Conservation (phyloP, 2,888 invertebrate species). For the Apamea epomidion region DNA sequence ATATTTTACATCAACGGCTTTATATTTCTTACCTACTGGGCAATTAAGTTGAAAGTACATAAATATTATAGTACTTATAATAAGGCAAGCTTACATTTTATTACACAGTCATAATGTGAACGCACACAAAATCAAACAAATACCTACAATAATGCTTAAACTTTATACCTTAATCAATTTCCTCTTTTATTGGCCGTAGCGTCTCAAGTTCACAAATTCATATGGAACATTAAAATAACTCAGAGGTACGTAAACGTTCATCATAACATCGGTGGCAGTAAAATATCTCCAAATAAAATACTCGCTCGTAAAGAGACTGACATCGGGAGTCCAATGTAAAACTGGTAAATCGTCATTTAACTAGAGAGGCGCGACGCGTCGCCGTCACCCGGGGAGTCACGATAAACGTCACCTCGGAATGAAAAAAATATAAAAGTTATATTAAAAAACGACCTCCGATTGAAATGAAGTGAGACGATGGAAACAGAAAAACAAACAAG, state of each 20-base stretch:
- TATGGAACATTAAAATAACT: conserved; percentile 85
- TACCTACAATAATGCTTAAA: conserved; percentile 66
- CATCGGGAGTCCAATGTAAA: conserved; percentile 86
- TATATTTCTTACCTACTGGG: not conserved
- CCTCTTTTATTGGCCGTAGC: conserved; percentile 77
- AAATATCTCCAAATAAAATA: conserved; percentile 88
- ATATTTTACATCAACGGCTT: conserved; percentile 1
- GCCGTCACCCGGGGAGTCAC: conserved; percentile 86
- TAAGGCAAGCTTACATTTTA: conserved; percentile 54
- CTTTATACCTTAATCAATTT: conserved; percentile 81
- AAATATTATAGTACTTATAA: conserved; percentile 19
- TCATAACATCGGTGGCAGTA: conserved; percentile 88
- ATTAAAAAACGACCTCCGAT: conserved; percentile 84
- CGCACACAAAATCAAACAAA: conserved; percentile 60
- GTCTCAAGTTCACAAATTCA: conserved; percentile 82
- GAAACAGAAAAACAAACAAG: conserved; percentile 84
- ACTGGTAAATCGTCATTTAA: conserved; percentile 88
- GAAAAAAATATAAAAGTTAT: conserved; percentile 84
- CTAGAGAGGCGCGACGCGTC: conserved; percentile 79
- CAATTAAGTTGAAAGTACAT: conserved; percentile 12
- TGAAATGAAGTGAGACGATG: conserved; percentile 86
- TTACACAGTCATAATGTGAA: conserved; percentile 36
- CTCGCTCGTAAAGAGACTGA: conserved; percentile 87
- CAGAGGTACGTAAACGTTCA: conserved; percentile 83
- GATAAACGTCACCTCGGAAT: conserved; percentile 89